A percentile compares a stretch with the other conserved stretches of the same genome.
phyloP scores from a whole-genome alignment of 2,113 vertebrate genomes.

The Tragelaphus scriptus region DNA sequence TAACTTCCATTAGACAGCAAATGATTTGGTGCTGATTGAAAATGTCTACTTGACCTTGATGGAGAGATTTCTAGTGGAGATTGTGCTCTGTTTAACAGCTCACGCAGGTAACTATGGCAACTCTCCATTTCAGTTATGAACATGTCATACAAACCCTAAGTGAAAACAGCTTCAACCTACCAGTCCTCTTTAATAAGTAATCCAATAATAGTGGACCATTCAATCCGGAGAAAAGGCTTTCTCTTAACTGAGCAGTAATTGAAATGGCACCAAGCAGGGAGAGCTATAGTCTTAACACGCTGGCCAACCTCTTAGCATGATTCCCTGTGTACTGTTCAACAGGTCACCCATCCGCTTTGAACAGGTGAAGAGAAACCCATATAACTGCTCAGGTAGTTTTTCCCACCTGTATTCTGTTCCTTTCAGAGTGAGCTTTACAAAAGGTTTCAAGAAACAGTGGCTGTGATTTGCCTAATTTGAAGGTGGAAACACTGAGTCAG shows the following conservation, averaged over 20 bases:
- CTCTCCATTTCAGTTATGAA: constrained; percentile 72
- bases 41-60: constrained; percentile 76
- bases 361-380: background rate
- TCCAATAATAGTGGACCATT: constrained; percentile 59
- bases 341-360: background rate
- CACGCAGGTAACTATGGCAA: constrained; percentile 82
- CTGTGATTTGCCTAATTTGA: background rate
- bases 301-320: background rate
- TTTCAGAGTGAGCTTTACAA: background rate
- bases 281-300: background rate
- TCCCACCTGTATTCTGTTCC: background rate
- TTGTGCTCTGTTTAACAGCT: constrained; percentile 70
- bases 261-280: constrained; percentile 21
- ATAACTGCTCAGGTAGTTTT: background rate
- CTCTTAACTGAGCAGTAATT: constrained; percentile 55
- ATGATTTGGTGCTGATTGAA: constrained; percentile 71
- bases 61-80: constrained; percentile 69
- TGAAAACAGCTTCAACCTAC: constrained; percentile 78
- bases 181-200: constrained; percentile 76
- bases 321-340: background rate
- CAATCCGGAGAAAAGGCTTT: constrained; percentile 63
- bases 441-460: background rate
- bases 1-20: constrained; percentile 60
- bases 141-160: constrained; percentile 74
- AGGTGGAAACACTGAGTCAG: constrained; percentile 3